These are phyloP conservation scores for Ceratotherium simum DNA, from an alignment of 2,113 vertebrate genomes.

Conservation along the genomic window DNA sequence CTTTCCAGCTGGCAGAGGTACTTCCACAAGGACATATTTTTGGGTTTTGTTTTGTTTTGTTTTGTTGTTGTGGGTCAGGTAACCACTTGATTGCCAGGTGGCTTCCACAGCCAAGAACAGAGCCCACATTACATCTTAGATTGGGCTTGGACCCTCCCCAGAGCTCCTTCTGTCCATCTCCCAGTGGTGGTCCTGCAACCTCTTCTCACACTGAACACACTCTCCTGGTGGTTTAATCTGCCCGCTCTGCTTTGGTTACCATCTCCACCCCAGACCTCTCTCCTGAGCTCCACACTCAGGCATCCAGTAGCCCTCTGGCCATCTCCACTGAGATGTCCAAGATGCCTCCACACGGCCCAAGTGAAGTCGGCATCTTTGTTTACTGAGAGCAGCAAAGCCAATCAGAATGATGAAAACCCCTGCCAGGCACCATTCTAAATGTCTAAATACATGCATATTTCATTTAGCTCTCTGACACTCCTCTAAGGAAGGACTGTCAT, in stretches of 20 bases:
- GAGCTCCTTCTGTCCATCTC: background rate
- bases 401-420: background rate
- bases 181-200: accelerated
- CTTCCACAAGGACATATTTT: background rate
- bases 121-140: background rate
- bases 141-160: too few species aligned
- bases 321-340: background rate
- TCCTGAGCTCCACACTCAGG: background rate
- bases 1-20: background rate
- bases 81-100: too few species aligned
- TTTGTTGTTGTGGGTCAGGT: background rate
- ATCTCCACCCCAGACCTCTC: background rate
- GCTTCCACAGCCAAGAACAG: background rate
- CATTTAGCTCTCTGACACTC: background rate
- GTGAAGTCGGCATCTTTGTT: background rate
- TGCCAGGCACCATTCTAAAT: background rate
- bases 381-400: background rate
- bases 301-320: background rate
- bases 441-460: background rate
- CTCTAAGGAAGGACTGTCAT: background rate
- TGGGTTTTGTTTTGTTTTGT: too few species aligned
- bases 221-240: background rate
- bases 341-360: background rate
- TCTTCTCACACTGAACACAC: background rate
- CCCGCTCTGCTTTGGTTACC: background rate